Conservation (phyloP, 2,888 invertebrate genomes). For the Troilus luridus region DNA sequence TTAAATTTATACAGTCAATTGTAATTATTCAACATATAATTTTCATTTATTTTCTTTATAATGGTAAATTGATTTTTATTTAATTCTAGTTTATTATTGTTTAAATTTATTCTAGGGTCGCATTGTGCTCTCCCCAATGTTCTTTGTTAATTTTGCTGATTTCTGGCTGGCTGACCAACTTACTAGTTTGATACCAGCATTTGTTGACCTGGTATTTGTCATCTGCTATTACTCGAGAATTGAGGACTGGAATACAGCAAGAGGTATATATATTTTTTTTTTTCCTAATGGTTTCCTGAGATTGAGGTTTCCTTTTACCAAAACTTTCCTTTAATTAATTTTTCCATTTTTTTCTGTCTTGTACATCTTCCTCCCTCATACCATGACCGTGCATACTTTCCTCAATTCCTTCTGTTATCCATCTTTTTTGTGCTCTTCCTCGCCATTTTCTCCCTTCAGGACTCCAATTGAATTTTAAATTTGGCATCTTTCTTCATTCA, state of each 20-base stretch:
- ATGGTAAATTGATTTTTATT: neutral
- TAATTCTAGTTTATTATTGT: neutral
- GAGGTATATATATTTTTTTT: conserved; percentile 68
- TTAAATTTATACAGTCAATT: neutral
- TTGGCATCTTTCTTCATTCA: too few species aligned
- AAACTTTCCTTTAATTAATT: neutral
- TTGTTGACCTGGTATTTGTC: conserved; percentile 95
- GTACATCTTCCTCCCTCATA: too few species aligned
- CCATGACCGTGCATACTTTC: too few species aligned
- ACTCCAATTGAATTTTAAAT: too few species aligned
- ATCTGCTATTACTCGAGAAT: conserved; percentile 91
- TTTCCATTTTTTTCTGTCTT: neutral
- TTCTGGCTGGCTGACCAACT: conserved; percentile 99
- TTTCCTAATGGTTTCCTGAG: too few species aligned
- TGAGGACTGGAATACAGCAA: conserved; percentile 82
- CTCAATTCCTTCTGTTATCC: too few species aligned
- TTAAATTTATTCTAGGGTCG: conserved; percentile 75
- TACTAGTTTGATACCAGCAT: conserved; percentile 90
- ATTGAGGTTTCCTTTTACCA: too few species aligned
- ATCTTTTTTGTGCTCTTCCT: too few species aligned
- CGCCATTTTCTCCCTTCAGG: too few species aligned
- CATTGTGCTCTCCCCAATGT: conserved; percentile 90
- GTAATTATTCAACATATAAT: too few species aligned
- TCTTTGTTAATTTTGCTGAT: conserved; percentile 95
- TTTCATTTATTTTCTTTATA: too few species aligned